Percentiles rank a stretch among this genome's conserved stretches.
phyloP scores from a whole-genome alignment of 2,113 vertebrate genomes.

The Eurystomus gularis region DNA sequence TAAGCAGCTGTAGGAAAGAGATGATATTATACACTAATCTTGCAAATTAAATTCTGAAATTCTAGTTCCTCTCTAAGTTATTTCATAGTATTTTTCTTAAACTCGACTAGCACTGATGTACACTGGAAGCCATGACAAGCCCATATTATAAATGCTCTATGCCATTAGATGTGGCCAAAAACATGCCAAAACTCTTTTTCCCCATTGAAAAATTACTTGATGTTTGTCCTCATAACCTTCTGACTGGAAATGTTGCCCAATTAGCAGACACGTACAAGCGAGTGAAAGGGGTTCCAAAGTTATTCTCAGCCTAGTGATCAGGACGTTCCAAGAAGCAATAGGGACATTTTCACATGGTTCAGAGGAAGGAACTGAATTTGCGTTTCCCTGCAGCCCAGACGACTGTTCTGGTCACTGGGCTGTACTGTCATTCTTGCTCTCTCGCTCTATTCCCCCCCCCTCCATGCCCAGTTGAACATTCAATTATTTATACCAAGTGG shows the following conservation, averaged over 20 bases:
- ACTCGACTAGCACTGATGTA: conserved; percentile 40
- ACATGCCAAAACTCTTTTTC: neutral
- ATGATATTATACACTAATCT: conserved; percentile 1
- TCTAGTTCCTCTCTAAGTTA: conserved; percentile 47
- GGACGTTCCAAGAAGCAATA: neutral
- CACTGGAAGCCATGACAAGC: neutral
- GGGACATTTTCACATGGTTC: rapidly evolving
- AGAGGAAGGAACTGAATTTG: neutral
- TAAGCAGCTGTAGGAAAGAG: conserved; percentile 48
- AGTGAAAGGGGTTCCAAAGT: neutral
- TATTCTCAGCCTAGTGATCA: neutral
- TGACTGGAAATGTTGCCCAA: neutral
- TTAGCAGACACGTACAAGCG: rapidly evolving
- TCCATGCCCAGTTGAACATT: neutral
- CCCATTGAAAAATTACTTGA: neutral
- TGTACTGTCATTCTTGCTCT: neutral
- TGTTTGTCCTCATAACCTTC: neutral
- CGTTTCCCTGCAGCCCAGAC: neutral
- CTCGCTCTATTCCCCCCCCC: neutral
- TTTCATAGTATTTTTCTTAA: conserved; percentile 46
- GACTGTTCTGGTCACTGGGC: neutral
- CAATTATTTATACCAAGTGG: conserved; percentile 34
- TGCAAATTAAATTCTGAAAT: conserved; percentile 67
- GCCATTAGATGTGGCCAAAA: neutral
- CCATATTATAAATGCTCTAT: neutral